Conservation (phyloP, 2,113 vertebrate species). For the Hiodon alosoides region DNA sequence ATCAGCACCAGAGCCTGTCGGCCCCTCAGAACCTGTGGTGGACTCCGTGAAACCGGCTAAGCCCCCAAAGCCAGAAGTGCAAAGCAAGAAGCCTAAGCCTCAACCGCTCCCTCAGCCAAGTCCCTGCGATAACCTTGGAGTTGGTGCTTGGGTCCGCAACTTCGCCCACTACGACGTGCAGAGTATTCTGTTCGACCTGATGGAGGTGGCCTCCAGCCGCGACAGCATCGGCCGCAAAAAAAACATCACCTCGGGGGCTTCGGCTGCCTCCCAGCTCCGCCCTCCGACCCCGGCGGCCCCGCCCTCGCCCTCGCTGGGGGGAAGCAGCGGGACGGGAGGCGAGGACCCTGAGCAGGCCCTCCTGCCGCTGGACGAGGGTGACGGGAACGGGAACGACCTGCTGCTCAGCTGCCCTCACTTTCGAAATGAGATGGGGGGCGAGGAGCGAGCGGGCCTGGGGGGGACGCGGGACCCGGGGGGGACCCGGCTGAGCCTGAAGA, state of each 20-base stretch:
- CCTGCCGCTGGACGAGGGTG: slow-evolving; percentile 62
- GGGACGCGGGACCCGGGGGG: slow-evolving; percentile 45
- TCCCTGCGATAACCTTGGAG: slow-evolving; percentile 47
- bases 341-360: slow-evolving; percentile 51
- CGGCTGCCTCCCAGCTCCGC: slow-evolving; percentile 63
- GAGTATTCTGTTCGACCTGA: slow-evolving; percentile 81
- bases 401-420: slow-evolving; percentile 84
- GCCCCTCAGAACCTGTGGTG: slow-evolving; percentile 41
- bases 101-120: slow-evolving; percentile 45
- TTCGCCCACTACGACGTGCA: slow-evolving; percentile 88
- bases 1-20: slow-evolving; percentile 59
- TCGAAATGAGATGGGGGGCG: slow-evolving; percentile 79
- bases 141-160: slow-evolving; percentile 70
- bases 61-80: slow-evolving; percentile 61
- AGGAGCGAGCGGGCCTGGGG: slow-evolving; percentile 70
- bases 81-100: slow-evolving; percentile 52
- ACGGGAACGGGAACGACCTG: slow-evolving; percentile 71
- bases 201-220: slow-evolving; percentile 62
- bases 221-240: slow-evolving; percentile 63
- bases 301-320: slow-evolving; percentile 55
- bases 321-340: slow-evolving; percentile 33
- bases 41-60: slow-evolving; percentile 62
- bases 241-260: slow-evolving; percentile 71
- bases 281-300: slow-evolving; percentile 52
- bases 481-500: slow-evolving; percentile 57